phyloP scores from a whole-genome alignment of 1,140 invertebrate species.

The Drosophila malerkotliana region DNA sequence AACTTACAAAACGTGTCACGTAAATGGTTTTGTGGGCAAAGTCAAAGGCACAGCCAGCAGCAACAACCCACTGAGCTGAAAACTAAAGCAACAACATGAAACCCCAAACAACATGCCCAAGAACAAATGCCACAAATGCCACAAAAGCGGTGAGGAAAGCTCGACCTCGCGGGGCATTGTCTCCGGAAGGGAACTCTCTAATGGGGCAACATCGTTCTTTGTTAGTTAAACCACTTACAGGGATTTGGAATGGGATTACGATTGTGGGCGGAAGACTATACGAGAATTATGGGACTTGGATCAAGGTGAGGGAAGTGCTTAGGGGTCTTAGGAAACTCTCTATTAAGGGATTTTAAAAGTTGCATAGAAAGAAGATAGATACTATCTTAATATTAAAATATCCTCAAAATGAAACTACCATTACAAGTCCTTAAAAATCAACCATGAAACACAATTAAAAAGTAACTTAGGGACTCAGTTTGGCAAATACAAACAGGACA shows the following conservation, averaged over 20 bases:
- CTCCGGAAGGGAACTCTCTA: slow-evolving; percentile 24
- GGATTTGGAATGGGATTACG: slow-evolving; percentile 13
- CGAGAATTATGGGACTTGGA: not conserved
- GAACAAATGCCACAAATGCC: slow-evolving; percentile 22
- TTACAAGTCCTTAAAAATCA: not conserved
- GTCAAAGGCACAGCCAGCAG: slow-evolving; percentile 17
- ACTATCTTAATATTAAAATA: not conserved
- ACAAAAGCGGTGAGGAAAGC: slow-evolving; percentile 25
- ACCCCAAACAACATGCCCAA: slow-evolving; percentile 31
- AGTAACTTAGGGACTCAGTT: slow-evolving; percentile 16
- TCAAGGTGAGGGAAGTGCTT: not conserved
- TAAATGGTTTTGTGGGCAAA: slow-evolving; percentile 63
- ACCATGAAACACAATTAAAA: slow-evolving; percentile 19
- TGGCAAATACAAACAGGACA: slow-evolving; percentile 22
- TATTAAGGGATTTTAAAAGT: not conserved
- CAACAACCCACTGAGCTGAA: slow-evolving; percentile 4
- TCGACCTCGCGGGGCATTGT: slow-evolving; percentile 13
- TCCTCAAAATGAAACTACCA: not conserved
- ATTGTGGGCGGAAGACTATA: slow-evolving; percentile 15
- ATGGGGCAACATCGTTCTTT: slow-evolving; percentile 35
- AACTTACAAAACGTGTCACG: slow-evolving; percentile 70
- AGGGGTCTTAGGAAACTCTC: not conserved
- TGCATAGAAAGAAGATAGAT: too few relatives aligned
- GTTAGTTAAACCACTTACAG: slow-evolving; percentile 42
- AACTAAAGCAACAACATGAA: not conserved